Base-by-base conservation (phyloP, 2,113 vertebrate species). In the Malurus alboscapulatus region DNA sequence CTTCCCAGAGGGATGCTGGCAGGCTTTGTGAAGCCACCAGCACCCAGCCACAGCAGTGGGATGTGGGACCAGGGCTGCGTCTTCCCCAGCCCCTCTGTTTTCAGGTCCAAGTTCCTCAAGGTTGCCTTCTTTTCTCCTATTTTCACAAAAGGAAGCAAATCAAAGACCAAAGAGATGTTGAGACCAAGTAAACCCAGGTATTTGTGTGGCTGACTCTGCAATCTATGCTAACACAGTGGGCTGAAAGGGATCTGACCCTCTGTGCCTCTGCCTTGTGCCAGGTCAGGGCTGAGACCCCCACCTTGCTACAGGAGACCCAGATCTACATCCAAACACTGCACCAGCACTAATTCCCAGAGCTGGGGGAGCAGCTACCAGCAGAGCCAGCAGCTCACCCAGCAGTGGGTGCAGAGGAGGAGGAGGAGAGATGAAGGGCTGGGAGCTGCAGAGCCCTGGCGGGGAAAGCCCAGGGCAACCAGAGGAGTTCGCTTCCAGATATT, bases 151-250 rank as follows among this genome's bases (percentile, higher is more conserved):
- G 47, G 8, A 81, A 71, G 27, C 30, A 75, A 81, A 21, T 68
- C 59, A 45, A 66, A 65, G 22, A 10, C 45, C 2, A 3, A 36
- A 9, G 40, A 42, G 45, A 63, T 44, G 26, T 7, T 11, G 38
- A 59, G 65, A 21, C 54, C 34, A 34, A 73, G 18, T 15, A 18
- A 61, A 27, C 17, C 10, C 18, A 29, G 17, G 7, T 3, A 0
- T 57, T 54, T 53, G 24, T 27, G 10, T 12, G 55, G 45, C 18
- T 20, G 6, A 38, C 32, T 48, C 32, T 36, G 17, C 17, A 40
- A 13, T 19, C 2, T 0, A 2, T 40, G 40, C 45, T 65, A 25
- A 59, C 65, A 14, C 32, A 20, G 17, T 3, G 17, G 34, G 17
- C 76, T 68, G 9, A 53, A 81, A 53, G 27, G 48, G 48, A 44